Evolutionary conservation across 1,140 invertebrate genomes (phyloP).

Genomic region (Nephila pilipes): DNA sequence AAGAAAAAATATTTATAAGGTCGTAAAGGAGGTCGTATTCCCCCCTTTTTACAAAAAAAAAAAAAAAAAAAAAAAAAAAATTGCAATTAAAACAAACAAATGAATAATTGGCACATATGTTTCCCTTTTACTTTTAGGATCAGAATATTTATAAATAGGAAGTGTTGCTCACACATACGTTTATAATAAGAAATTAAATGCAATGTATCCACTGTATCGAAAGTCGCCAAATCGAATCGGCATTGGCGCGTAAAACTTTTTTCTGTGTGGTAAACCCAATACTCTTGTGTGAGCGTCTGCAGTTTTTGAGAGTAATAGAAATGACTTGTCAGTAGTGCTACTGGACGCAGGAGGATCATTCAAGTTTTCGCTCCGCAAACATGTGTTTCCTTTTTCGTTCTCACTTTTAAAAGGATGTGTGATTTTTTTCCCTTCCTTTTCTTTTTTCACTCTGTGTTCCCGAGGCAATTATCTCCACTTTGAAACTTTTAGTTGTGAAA

Average conservation of each 20-base stretch:
- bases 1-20: too few relatives aligned
- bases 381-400: slow-evolving; percentile 43
- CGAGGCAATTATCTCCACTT: background rate
- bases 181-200: too few relatives aligned
- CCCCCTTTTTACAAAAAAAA: too few relatives aligned
- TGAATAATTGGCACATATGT: too few relatives aligned
- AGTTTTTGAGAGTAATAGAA: slow-evolving; percentile 56
- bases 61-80: too few relatives aligned
- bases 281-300: slow-evolving; percentile 66
- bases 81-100: too few relatives aligned
- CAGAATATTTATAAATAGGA: too few relatives aligned
- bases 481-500: too few relatives aligned
- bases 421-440: background rate
- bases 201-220: too few relatives aligned
- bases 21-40: too few relatives aligned
- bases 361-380: background rate
- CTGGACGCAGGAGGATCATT: background rate
- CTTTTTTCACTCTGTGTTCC: background rate
- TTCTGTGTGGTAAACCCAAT: slow-evolving; percentile 48
- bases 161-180: too few relatives aligned
- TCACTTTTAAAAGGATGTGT: background rate
- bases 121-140: too few relatives aligned
- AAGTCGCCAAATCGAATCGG: slow-evolving; percentile 4
- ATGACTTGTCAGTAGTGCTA: slow-evolving; percentile 46
- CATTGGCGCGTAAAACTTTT: slow-evolving; percentile 47